phyloP scores from a whole-genome alignment of 2,113 vertebrate species.

The Centropus bengalensis region DNA sequence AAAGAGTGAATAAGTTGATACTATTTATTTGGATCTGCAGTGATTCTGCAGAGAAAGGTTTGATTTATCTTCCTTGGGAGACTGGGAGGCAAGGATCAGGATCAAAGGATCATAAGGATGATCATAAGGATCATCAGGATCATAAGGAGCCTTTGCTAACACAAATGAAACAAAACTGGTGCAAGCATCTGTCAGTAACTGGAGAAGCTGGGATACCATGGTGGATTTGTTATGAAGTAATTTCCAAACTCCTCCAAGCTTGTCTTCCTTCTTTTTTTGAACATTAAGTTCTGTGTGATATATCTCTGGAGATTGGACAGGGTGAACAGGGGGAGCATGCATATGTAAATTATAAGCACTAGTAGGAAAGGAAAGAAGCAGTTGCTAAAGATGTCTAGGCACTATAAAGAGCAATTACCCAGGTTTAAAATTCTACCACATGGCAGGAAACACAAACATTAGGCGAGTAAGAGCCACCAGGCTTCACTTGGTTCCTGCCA shows the following conservation, averaged over 20 bases:
- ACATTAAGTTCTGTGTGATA: background rate
- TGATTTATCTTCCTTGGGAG: background rate
- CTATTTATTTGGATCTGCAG: background rate
- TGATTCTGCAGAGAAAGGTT: background rate
- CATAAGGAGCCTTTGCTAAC: background rate
- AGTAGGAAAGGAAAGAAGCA: background rate
- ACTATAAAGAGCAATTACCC: constrained; percentile 18
- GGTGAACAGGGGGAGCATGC: background rate
- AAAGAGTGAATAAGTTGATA: background rate
- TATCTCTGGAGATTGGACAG: background rate
- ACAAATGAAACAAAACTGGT: background rate
- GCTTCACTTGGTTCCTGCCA: constrained; percentile 18
- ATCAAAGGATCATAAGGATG: too few species aligned
- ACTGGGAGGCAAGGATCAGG: background rate
- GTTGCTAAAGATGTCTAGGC: background rate
- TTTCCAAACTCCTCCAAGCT: background rate
- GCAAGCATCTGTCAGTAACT: background rate
- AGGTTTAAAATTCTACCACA: constrained; percentile 17
- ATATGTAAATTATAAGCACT: background rate
- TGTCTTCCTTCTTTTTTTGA: background rate
- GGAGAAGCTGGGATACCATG: background rate
- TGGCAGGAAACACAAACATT: constrained; percentile 18
- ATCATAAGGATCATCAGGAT: too few species aligned
- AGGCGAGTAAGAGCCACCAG: constrained; percentile 24
- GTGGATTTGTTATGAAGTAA: background rate